A percentile compares a stretch with the other conserved stretches of the same genome.
Conservation (phyloP, 2,888 invertebrate genomes). For the Platycheirus albimanus region DNA sequence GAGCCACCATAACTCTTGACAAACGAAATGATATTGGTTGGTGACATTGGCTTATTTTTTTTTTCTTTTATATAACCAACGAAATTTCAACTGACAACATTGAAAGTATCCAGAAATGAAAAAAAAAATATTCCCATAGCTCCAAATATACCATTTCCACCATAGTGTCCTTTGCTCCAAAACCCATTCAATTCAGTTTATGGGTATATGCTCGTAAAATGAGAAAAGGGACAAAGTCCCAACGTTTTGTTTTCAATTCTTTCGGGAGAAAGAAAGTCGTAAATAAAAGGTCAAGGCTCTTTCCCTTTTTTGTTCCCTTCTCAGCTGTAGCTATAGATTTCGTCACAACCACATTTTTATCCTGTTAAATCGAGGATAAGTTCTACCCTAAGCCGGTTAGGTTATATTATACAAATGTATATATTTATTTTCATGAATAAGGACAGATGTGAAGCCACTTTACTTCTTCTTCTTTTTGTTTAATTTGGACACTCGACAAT, state of each 20-base stretch:
- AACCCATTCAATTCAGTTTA: neutral
- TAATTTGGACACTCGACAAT: slow-evolving; percentile 10
- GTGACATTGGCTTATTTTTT: neutral
- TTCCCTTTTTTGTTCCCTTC: neutral
- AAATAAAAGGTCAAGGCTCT: slow-evolving; percentile 50
- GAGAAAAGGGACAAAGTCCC: neutral
- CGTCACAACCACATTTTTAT: slow-evolving; percentile 48
- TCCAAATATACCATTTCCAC: neutral
- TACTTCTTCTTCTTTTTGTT: neutral
- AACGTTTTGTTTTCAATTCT: slow-evolving; percentile 10
- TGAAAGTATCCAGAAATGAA: neutral
- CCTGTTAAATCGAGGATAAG: slow-evolving; percentile 3
- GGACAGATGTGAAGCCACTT: slow-evolving; percentile 10
- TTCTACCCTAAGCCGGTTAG: neutral
- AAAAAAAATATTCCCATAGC: neutral
- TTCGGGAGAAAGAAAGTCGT: slow-evolving; percentile 9
- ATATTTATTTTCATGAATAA: slow-evolving; percentile 1
- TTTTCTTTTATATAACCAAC: too few relatives aligned
- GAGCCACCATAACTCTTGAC: neutral
- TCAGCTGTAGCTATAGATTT: slow-evolving; percentile 15
- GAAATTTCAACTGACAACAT: neutral
- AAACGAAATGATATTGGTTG: neutral
- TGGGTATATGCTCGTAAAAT: neutral
- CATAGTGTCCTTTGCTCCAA: neutral
- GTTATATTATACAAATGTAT: too few relatives aligned